Base-by-base conservation (phyloP, 1,140 invertebrate species). In the Ceratosolen fusciceps region DNA sequence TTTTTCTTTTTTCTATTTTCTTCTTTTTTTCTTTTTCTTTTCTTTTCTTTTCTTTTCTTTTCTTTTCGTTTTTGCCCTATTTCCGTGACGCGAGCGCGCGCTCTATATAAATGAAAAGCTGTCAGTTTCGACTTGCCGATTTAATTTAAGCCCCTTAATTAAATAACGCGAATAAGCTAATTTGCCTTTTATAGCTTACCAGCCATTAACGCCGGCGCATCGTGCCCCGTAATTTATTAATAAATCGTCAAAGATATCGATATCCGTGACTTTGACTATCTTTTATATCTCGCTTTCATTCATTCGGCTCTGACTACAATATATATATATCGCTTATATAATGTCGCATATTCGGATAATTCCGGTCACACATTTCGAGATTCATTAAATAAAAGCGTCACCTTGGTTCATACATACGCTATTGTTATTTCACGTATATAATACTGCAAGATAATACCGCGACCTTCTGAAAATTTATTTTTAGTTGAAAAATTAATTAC, bases 171-270 rank as follows among this genome's bases (percentile, higher is more conserved):
- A 37, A 8, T 5, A 2, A 65, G 37, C 2, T 37, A 65, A 65
- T n/a, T 3, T 37, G 19, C 16, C 7, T 8, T 65, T 37, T 21
- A n/a, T 8, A n/a, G 7, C 19, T 3, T 19, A 65, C 5, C n/a
- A 1, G 0, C 60, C 0, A 56, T 56, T 31, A 37, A 21, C 2
- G 34, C 21, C 34, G 37, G 4, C n/a, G n/a, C 31, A 24, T 2
- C 19, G 19, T n/a, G 10, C n/a, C 16, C 34, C 60, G 9, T 65
- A 3, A 62, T 21, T 65, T 37, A n/a, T 14, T 65, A 37, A 37
- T 65, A 65, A 65, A 65, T 65, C 34, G 37, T 65, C 3, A 26
- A 37, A 34, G n/a, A n/a, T n/a, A 65, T 65, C n/a, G 9, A n/a
- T 65, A 37, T 37, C 16, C 4, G 60, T 3, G 14, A 56, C 2